Percentiles rank a stretch among this genome's conserved stretches.
phyloP scores from a whole-genome alignment of 2,888 invertebrate species.

The Aelia acuminata region DNA sequence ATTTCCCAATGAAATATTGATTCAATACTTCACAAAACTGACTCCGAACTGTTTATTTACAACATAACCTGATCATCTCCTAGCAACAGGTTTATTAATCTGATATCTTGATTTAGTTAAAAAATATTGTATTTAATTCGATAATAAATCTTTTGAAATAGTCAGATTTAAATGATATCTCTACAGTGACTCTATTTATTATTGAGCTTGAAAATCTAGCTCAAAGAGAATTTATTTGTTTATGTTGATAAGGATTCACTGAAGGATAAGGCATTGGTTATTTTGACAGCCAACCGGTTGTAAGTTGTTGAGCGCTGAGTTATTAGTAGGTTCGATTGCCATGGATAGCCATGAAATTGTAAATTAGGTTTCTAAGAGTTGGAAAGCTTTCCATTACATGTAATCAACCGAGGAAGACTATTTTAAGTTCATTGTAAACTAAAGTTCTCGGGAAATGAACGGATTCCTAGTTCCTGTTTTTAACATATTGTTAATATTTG shows the following conservation, averaged over 20 bases:
- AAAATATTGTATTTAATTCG: background rate
- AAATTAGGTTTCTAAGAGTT: background rate
- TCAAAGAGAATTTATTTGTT: background rate
- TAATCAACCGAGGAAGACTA: background rate
- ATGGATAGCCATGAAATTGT: background rate
- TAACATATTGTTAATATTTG: conserved; percentile 40
- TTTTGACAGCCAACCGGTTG: conserved; percentile 12
- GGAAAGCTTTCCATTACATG: background rate
- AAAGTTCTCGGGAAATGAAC: background rate
- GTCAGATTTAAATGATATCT: background rate
- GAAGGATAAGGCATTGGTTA: background rate
- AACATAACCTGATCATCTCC: background rate
- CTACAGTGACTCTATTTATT: background rate
- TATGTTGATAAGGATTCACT: background rate
- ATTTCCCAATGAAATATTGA: no score
- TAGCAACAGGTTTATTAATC: conserved; percentile 25
- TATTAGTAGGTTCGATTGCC: conserved; percentile 21
- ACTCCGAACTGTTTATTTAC: background rate
- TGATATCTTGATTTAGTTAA: background rate
- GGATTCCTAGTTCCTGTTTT: background rate
- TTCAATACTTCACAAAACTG: no score
- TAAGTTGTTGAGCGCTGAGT: background rate
- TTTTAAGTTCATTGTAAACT: background rate
- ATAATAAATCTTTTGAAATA: background rate
- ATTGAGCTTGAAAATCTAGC: background rate